A percentile compares a stretch with the other conserved stretches of the same genome.
phyloP scores from a whole-genome alignment of 1,140 invertebrate genomes.

The Asobara japonica region DNA sequence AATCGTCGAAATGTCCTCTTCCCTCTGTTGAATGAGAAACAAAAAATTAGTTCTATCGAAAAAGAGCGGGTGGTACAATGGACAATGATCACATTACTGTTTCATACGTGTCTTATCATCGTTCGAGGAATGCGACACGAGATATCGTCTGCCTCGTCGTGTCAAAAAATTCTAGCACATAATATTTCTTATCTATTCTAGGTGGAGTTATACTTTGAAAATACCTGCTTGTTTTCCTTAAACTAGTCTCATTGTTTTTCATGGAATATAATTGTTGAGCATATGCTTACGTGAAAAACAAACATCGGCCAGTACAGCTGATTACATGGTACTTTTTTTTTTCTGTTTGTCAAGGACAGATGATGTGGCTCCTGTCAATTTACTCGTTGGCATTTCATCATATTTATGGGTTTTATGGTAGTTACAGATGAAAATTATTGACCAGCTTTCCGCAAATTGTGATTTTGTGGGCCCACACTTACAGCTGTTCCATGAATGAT shows the following conservation, averaged over 20 bases:
- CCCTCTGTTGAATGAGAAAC: too few species aligned
- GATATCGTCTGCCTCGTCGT: background rate
- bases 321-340: conserved; percentile 49
- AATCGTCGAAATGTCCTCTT: background rate
- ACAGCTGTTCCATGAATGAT: background rate
- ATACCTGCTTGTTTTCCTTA: too few species aligned
- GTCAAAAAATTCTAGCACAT: too few species aligned
- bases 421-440: background rate
- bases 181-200: too few species aligned
- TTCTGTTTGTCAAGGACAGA: conserved; percentile 49
- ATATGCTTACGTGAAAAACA: conserved; percentile 15
- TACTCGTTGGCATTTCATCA: background rate
- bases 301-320: conserved; percentile 39
- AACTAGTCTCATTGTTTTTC: background rate
- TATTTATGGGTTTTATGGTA: background rate
- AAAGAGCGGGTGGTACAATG: too few species aligned
- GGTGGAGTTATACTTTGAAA: too few species aligned
- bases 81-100: background rate
- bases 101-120: background rate
- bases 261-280: background rate
- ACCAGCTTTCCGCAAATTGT: background rate
- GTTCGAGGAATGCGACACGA: background rate
- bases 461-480: background rate
- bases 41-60: too few species aligned
- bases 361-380: conserved; percentile 52